Evolutionary conservation across 2,888 invertebrate species (phyloP).

Genomic region (Anodontia alba): DNA sequence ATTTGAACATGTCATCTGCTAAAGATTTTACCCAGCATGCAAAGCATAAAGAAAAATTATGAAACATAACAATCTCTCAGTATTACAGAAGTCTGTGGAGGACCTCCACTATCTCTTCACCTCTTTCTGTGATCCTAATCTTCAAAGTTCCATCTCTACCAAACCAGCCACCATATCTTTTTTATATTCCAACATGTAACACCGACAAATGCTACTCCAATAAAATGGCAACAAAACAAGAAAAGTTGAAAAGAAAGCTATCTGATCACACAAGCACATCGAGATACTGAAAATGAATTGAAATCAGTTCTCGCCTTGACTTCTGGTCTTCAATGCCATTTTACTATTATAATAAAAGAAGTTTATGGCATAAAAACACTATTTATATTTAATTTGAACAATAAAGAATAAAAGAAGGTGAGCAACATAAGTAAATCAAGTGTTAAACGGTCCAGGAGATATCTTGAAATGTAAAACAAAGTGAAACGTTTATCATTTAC

Average conservation of each 20-base stretch:
- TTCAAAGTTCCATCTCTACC: not conserved
- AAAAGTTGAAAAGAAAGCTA: slow-evolving; percentile 19
- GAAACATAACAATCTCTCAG: no score
- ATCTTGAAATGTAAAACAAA: not conserved
- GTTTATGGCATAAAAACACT: not conserved
- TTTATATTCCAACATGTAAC: slow-evolving; percentile 2
- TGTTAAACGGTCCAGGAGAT: slow-evolving; percentile 11
- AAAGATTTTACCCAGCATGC: no score
- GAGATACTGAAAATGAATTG: not conserved
- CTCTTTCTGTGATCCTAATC: slow-evolving; percentile 6
- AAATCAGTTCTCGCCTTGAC: not conserved
- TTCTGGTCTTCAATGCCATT: not conserved
- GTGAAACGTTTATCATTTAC: not conserved
- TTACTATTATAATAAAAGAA: slow-evolving; percentile 11
- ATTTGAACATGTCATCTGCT: no score
- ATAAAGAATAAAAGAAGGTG: not conserved
- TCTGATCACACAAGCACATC: slow-evolving; percentile 3
- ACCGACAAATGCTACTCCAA: not conserved
- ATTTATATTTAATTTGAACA: not conserved
- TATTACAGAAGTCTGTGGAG: no score
- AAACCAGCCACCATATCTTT: not conserved
- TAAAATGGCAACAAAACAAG: slow-evolving; percentile 13
- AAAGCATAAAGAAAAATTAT: no score
- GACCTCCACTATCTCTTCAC: not conserved
- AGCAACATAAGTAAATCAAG: not conserved